phyloP scores from a whole-genome alignment of 2,113 vertebrate species.

The Acrocephalus arundinaceus region DNA sequence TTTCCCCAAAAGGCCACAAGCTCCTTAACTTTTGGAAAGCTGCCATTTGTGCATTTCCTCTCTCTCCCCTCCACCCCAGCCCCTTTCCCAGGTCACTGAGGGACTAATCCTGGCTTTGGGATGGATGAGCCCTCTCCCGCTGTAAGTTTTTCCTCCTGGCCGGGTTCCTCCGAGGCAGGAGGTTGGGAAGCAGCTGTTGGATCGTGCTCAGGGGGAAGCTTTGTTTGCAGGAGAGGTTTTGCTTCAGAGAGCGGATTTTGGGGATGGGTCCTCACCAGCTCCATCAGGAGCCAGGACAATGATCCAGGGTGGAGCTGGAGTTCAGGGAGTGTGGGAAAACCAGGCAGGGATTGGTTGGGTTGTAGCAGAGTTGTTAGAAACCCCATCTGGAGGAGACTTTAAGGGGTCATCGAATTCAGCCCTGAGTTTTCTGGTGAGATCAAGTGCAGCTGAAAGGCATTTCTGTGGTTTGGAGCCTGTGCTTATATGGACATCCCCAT shows the following conservation, averaged over 20 bases:
- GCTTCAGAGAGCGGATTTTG: not conserved
- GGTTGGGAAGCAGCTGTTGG: slow-evolving; percentile 30
- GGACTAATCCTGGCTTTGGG: not conserved
- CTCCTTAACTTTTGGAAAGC: not conserved
- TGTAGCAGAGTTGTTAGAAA: not conserved
- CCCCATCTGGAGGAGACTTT: not conserved
- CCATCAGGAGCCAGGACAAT: accelerated
- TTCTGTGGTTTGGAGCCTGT: slow-evolving; percentile 37
- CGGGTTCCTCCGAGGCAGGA: not conserved
- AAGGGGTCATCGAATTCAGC: not conserved
- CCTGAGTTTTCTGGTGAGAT: not conserved
- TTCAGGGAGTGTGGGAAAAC: not conserved
- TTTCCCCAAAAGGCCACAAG: not conserved
- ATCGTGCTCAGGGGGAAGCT: not conserved
- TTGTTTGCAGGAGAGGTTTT: not conserved
- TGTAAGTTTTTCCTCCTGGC: not conserved
- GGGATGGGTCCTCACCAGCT: not conserved
- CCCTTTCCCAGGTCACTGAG: not conserved
- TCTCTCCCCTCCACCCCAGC: not conserved
- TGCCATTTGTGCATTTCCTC: not conserved
- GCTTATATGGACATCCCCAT: slow-evolving; percentile 1
- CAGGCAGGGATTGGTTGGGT: accelerated
- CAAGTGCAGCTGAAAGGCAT: slow-evolving; percentile 16
- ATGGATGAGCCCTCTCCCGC: not conserved
- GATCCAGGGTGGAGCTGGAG: not conserved